Evolutionary conservation across 2,113 vertebrate species (phyloP).

Genomic region (Rhinogobius similis): DNA sequence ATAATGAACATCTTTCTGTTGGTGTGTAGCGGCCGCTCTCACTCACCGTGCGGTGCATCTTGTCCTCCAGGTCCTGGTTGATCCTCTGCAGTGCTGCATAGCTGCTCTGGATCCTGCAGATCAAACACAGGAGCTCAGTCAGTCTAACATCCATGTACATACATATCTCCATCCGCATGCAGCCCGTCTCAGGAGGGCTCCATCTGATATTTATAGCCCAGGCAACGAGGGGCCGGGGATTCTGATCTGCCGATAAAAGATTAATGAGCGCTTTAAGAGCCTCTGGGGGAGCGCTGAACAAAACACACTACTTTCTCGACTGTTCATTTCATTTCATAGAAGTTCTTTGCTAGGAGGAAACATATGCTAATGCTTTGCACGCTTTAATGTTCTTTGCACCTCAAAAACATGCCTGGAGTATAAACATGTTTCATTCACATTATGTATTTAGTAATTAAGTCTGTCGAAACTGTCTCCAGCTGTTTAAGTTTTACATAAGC

Average conservation of each 20-base stretch:
- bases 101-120: slow-evolving; percentile 90
- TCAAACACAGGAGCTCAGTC: slow-evolving; percentile 25
- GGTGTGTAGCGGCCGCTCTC: slow-evolving; percentile 21
- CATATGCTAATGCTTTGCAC: neutral
- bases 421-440: neutral
- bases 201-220: neutral
- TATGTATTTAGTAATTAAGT: neutral
- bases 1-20: neutral
- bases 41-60: slow-evolving; percentile 93
- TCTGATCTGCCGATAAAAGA: slow-evolving; percentile 5
- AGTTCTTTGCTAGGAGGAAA: neutral
- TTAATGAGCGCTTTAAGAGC: slow-evolving; percentile 7
- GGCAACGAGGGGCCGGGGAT: neutral
- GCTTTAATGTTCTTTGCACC: neutral
- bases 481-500: too few species aligned
- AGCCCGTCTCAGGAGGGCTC: neutral
- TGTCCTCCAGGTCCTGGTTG: slow-evolving; percentile 97
- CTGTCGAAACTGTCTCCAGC: neutral
- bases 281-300: neutral
- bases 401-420: neutral
- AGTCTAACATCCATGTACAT: neutral
- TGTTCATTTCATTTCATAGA: neutral
- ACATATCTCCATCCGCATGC: neutral
- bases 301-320: neutral
- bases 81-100: slow-evolving; percentile 94